Base-by-base conservation (phyloP, 1,140 invertebrate species). In the Dysdera silvatica region DNA sequence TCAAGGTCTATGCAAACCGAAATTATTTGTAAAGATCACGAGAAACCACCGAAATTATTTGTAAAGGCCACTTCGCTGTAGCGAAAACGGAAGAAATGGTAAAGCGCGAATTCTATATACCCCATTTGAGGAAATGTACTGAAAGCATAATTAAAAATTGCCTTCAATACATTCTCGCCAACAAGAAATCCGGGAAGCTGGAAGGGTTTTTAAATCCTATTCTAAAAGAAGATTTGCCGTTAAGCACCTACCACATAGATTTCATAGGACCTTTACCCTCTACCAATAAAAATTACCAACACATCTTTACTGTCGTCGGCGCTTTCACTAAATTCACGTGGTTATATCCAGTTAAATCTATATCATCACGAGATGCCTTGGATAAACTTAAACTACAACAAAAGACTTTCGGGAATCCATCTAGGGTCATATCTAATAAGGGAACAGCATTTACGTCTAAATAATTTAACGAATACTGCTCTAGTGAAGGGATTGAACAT, bases 151-250 rank as follows among this genome's bases (percentile, higher is more conserved):
- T 52, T 7, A 3, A 23, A 4, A 53, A 52, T 0, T 52, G 20
- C 12, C 14, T 52, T 4, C 2, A 61, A 12, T 61, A 48, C 20
- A 61, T 61, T 1, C 20, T 61, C 2, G 35, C 12, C 31, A 51
- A 61, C n/a, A 61, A 29, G 23, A 61, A 51, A 37, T 12, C 24
- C 20, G 45, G 47, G 18, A 61, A 53, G 51, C n/a, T 0, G 14
- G 47, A 61, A 35, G 10, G 45, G 8, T 23, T 51, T 35, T 51
- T 61, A 5, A 61, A 52, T 31, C 31, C 47, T 2, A 61, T 61
- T 4, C 47, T 33, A 14, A 61, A 61, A 23, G 26, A 41, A 18
- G 26, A 61, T 23, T 26, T 37, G n/a, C 57, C 14, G n/a, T 59
- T 54, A 48, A 29, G 33, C 6, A 48, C 23, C 18, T n/a, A n/a